Evolutionary conservation across 2,888 invertebrate species (phyloP).

Genomic region (Odontothrips loti): DNA sequence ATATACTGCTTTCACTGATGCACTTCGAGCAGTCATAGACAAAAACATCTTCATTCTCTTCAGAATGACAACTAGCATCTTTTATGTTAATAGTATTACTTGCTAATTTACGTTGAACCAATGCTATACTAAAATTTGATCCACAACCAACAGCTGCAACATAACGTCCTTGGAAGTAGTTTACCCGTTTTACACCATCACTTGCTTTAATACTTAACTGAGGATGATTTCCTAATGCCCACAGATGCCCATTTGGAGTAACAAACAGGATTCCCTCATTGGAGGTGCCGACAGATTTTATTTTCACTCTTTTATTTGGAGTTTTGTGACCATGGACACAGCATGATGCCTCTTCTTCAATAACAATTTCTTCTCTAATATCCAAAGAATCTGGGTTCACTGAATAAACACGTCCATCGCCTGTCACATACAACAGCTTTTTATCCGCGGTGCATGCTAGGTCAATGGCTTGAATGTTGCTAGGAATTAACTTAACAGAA

Average conservation of each 20-base stretch:
- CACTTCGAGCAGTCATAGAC: slow-evolving; percentile 63
- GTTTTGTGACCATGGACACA: slow-evolving; percentile 64
- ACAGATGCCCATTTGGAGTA: slow-evolving; percentile 62
- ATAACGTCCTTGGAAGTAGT: slow-evolving; percentile 63
- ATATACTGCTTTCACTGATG: slow-evolving; percentile 54
- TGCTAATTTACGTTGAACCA: slow-evolving; percentile 52
- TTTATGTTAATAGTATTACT: slow-evolving; percentile 47
- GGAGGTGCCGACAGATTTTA: slow-evolving; percentile 59
- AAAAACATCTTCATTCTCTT: slow-evolving; percentile 61
- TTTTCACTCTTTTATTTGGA: slow-evolving; percentile 58
- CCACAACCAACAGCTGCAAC: slow-evolving; percentile 70
- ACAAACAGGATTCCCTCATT: slow-evolving; percentile 61
- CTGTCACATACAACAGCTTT: slow-evolving; percentile 58
- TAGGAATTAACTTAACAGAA: slow-evolving; percentile 45
- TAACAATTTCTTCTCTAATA: slow-evolving; percentile 56
- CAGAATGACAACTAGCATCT: slow-evolving; percentile 56
- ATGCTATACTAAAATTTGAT: slow-evolving; percentile 68
- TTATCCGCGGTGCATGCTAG: slow-evolving; percentile 57
- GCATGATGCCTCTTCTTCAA: slow-evolving; percentile 60
- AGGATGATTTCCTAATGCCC: slow-evolving; percentile 65
- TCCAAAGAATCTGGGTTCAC: slow-evolving; percentile 53
- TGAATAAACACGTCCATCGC: slow-evolving; percentile 58
- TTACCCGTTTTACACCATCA: slow-evolving; percentile 58
- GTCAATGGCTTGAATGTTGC: slow-evolving; percentile 57
- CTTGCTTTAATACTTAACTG: slow-evolving; percentile 59